Evolutionary conservation across 2,113 vertebrate genomes (phyloP).

Genomic region (Pseudolaguvia tuberculata): DNA sequence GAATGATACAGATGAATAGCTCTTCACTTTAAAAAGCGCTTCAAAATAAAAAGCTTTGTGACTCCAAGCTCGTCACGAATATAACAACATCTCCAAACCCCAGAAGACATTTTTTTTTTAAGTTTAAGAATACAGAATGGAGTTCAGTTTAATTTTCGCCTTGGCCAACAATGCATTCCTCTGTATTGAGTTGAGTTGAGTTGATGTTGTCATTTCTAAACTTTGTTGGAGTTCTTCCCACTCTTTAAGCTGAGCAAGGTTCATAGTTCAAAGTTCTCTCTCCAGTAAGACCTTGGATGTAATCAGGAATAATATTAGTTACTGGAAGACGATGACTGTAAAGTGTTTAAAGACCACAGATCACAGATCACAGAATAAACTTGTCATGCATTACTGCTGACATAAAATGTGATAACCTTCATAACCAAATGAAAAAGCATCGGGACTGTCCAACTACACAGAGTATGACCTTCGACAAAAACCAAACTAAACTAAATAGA

Average conservation of each 20-base stretch:
- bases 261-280: slow-evolving; percentile 13
- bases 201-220: slow-evolving; percentile 24
- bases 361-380: neutral
- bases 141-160: neutral
- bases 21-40: neutral
- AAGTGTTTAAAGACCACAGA: neutral
- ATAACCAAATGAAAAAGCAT: neutral
- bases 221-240: neutral
- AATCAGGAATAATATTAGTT: neutral
- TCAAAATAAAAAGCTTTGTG: too few species aligned
- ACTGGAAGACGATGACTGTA: neutral
- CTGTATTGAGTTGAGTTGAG: slow-evolving; percentile 4
- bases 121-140: neutral
- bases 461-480: neutral
- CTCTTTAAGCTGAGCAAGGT: neutral
- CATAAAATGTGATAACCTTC: slow-evolving; percentile 1
- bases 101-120: neutral
- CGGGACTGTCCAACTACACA: neutral
- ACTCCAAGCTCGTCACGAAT: too few species aligned
- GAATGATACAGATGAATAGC: too few species aligned
- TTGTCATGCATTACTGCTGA: neutral
- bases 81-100: neutral
- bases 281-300: slow-evolving; percentile 4
- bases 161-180: neutral
- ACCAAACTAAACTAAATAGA: too few species aligned